Base-by-base conservation (phyloP, 2,797 vertebrate genomes). In the Sebastes alutus region DNA sequence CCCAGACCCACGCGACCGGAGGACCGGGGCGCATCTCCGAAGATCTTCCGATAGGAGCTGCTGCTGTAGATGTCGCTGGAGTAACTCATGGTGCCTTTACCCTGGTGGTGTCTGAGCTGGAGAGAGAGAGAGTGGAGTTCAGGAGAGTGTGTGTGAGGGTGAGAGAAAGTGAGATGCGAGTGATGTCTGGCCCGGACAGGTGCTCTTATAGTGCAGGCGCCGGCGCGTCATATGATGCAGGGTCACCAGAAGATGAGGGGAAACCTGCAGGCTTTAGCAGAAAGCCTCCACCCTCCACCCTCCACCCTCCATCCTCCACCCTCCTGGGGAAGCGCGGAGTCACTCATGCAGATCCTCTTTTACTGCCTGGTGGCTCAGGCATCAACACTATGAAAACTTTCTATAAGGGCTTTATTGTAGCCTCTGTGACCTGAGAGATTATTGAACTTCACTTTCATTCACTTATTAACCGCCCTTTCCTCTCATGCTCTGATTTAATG, bases 1-100 rank as follows among this genome's bases (percentile, higher is more conserved):
- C 89, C 91, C 86, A 93, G 62, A 27, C 74, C 92, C 52, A 92
- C 74, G 25, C 94, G 94, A 0, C 93, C 91, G 60, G 94, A 87
- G 60, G 94, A 87, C 25, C 96, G 93, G 6, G 95, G 95, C 1
- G 95, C 92, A 64, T 96, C 96, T 62, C 95, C 95, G 77, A 96
- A 96, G 70, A 96, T 94, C 94, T 95, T 96, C 93, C 94, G 92
- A 80, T 96, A 96, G 83, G 96, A 96, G 88, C 95, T 96, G 94
- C 93, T 94, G 81, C 94, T 86, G 89, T 93, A 95, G 61, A 95
- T 86, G 10, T 95, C 95, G 83, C 91, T 58, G 89, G 92, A 85
- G 80, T 87, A 96, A 93, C 95, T 96, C 96, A 97, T 97, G 91
- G 6, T 91, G 84, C 33, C 77, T 75, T 67, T 33, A 23, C 12